These are phyloP conservation scores for Parasteatoda tepidariorum DNA, from an alignment of 1,140 invertebrate species.

Conservation along the genomic window DNA sequence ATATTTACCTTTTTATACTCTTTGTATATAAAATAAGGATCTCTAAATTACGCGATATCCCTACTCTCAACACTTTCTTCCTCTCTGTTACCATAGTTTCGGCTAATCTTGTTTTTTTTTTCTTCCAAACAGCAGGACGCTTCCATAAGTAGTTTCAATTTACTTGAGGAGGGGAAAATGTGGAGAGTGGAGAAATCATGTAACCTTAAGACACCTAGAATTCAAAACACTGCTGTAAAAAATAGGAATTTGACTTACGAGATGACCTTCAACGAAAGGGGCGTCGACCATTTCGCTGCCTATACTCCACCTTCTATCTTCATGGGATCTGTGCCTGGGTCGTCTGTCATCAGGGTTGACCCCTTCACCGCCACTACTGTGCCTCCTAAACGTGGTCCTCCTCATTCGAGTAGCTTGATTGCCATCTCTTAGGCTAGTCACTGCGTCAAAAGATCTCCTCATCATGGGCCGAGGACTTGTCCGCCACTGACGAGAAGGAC, in stretches of 20 bases:
- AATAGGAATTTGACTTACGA: constrained; percentile 34
- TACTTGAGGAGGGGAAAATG: not conserved
- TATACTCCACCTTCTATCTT: constrained; percentile 51
- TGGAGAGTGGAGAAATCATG: no score
- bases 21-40: no score
- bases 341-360: constrained; percentile 31
- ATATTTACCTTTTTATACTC: no score
- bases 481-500: constrained; percentile 34
- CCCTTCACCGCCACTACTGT: constrained; percentile 64
- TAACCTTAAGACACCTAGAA: not conserved
- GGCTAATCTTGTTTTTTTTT: no score
- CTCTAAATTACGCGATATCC: no score
- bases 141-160: no score
- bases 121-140: no score
- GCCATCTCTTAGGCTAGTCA: not conserved
- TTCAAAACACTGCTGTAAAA: not conserved
- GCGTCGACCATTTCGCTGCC: constrained; percentile 39
- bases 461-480: constrained; percentile 10
- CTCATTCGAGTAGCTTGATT: constrained; percentile 29
- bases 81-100: no score
- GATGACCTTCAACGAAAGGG: constrained; percentile 17
- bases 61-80: no score
- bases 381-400: constrained; percentile 68
- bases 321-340: not conserved
- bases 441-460: constrained; percentile 16